Evolutionary conservation across 2,113 vertebrate species (phyloP), one percentile per base, ranked within the genome.

Genomic region (Psittacula cyanocephala): DNA sequence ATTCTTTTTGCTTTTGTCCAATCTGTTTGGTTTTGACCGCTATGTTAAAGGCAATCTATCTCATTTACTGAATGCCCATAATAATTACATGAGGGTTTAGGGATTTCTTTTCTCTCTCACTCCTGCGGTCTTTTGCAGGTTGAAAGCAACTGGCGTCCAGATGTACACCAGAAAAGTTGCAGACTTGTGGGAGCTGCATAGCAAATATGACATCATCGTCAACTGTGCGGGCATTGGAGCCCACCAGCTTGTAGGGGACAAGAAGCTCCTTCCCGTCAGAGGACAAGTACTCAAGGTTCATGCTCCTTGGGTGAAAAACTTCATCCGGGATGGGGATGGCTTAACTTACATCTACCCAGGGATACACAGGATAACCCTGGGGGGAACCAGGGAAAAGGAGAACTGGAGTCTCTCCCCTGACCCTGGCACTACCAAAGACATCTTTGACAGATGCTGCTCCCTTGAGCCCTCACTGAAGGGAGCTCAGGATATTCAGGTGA

Each of bases 231-330:
- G 99, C 65, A 96, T 99, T 19, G 99, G 99, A 65, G 98, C 99
- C 88, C 98, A 59, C 35, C 59, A 86, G 25, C 96, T 99, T 41
- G 96, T 92, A 33, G 97, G 97, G 25, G 99, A 99, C 60, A 0
- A 69, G 23, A 3, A 92, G 27, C 55, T 99, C 15, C 92, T 98
- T 76, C 98, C 99, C 0, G 49, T 98, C 35, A 98, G 98, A 82
- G 99, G 99, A 10, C 99, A 99, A 94, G 97, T 99, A 13, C 98
- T 99, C 35, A 97, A 98, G 89, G 97, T 98, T 67, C 97, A 98
- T 4, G 99, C 99, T 31, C 99, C 99, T 23, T 99, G 99, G 99
- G 88, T 99, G 86, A 98, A 98, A 80, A 98, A 99, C 88, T 99
- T 99, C 88, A 97, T 99, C 93, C 96, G 98, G 46, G 98, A 98